Percentiles rank a stretch among this genome's conserved stretches.
These are phyloP conservation scores for Notarius quadriscutis DNA, from an alignment of 2,113 vertebrate genomes.

Conservation along the genomic window DNA sequence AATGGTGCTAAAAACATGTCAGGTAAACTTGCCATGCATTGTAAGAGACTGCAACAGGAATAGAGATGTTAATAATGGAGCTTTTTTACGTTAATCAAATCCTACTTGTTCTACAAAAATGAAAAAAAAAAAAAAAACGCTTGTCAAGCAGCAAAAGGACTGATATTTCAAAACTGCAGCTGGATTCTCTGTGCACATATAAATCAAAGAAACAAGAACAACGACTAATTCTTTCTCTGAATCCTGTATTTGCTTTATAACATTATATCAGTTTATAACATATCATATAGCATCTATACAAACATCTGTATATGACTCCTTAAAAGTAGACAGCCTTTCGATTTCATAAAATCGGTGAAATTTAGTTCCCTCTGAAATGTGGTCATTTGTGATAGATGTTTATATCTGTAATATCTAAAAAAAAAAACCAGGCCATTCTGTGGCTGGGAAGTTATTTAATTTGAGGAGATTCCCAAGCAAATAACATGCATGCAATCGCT, in stretches of 20 bases:
- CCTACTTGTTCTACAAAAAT: background rate
- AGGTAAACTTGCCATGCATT: constrained; percentile 23
- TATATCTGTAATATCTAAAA: no score
- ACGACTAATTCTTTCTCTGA: background rate
- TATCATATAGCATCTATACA: background rate
- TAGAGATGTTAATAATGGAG: constrained; percentile 22
- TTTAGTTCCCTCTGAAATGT: no score
- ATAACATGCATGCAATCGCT: no score
- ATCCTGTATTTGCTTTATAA: background rate
- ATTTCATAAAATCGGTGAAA: no score
- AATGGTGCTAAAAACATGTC: constrained; percentile 17
- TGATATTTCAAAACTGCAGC: background rate
- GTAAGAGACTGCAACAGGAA: constrained; percentile 11
- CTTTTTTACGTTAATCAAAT: background rate
- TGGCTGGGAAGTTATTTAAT: no score
- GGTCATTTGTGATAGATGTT: no score
- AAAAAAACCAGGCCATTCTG: no score
- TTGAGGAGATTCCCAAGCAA: no score
- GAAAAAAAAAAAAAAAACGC: background rate
- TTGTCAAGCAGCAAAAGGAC: background rate
- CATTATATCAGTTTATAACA: background rate
- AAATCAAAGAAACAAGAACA: background rate
- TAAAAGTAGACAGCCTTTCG: background rate
- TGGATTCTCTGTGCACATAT: background rate
- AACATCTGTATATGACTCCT: background rate